Evolutionary conservation across 2,113 vertebrate genomes (phyloP), one percentile per base, ranked within the genome.

Genomic region (Kryptolebias marmoratus): DNA sequence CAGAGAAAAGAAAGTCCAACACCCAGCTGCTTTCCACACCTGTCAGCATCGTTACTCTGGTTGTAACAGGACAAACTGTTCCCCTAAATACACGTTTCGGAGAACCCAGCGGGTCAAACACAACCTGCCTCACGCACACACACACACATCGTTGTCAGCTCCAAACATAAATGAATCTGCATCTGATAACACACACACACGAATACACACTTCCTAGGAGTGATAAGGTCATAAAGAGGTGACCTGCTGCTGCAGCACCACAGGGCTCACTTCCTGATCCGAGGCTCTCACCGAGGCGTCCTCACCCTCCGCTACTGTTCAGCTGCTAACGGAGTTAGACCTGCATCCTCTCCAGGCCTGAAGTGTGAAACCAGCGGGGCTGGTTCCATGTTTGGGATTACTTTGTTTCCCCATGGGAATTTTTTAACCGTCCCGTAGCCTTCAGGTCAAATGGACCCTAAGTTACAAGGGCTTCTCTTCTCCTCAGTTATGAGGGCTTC

Each of bases 161-260:
- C 65, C 10, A 32, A 52, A 65, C 54, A 68, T 3, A 63, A 45
- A 57, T 39, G 53, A 60, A 69, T 27, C 18, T 49, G 50, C 64
- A 0, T 2, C 28, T 42, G 32, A 49, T 73, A 32, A 64, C 3
- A 32, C 47, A 53, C 60, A 57, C 58, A 57, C 58, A 56, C 64
- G 73, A 32, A 58, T 16, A 56, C 70, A 39, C 75, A 62, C 83
- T 76, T 76, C 70, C 68, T 76, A 68, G 48, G 58, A 73, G 81
- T 49, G 36, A 47, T 32, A 91, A 92, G 89, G 90, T 90, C 87
- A 80, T 47, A 4, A 59, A 44, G 82, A 69, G 88, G 83, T 87
- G 73, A 83, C 91, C 85, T 82, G 90, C 90, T 90, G 90, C 65
- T 89, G 68, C 48, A 31, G 67, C 87, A 15, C 90, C 11, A 50